Evolutionary conservation across 2,113 vertebrate genomes (phyloP), one percentile per base, ranked within the genome.

Genomic region (Hyaena hyaena): DNA sequence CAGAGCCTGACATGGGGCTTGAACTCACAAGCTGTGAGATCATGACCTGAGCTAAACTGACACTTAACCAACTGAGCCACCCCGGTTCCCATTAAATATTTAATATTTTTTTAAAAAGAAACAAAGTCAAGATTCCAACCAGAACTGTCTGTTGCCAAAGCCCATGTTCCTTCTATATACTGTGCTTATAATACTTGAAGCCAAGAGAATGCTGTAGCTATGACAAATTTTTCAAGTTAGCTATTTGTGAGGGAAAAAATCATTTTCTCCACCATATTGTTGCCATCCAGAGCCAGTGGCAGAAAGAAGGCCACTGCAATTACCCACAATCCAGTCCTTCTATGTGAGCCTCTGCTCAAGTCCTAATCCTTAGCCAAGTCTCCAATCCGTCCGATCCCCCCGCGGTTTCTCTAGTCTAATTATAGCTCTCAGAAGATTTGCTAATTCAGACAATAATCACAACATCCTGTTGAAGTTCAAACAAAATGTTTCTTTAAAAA

Each of bases 401-500:
- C 31, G 17, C 31, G 14, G 26, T 61, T 87, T 48, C 50, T 89
- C 28, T 28, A 55, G 6, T 83, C 91, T 96, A 96, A 93, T 53
- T 89, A 95, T n/a, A 96, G 65, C 68, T 96, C 95, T 96, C n/a
- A 92, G 43, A 77, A 93, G 68, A 83, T 74, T 73, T 12, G 1
- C 35, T 74, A 89, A 66, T 66, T 94, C 83, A 74, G 35, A 91
- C 79, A 48, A 93, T 73, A 88, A 83, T 92, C 79, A 96, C 53
- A 96, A 93, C 86, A 93, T 86, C 68, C 86, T 96, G 83, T 68
- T 80, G n/a, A 91, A 91, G 14, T 73, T 90, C 92, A 91, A 88
- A 91, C 82, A 97, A 85, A 97, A 82, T 69, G 90, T 33, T 74
- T 88, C 88, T 68, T 66, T 50, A 65, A 84, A 71, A 92, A 74